Evolutionary conservation across 2,888 invertebrate genomes (phyloP).

Genomic region (Polymixis lichenea): DNA sequence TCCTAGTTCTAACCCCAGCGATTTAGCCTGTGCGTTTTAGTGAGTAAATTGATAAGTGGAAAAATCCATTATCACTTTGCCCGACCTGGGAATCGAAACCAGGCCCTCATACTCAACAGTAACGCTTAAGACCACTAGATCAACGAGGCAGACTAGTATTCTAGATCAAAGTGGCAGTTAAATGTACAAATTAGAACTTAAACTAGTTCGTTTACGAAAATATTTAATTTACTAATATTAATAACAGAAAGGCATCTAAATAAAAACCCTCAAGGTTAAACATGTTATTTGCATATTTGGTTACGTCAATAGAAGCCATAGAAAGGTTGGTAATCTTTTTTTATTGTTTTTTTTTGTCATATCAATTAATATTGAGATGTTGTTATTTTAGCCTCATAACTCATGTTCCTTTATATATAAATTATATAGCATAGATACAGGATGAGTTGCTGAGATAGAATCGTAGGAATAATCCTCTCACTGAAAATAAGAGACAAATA

Average conservation of each 20-base stretch:
- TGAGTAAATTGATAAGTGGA: no score
- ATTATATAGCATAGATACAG: background rate
- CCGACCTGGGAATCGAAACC: no score
- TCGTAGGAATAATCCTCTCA: background rate
- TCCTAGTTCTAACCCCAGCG: no score
- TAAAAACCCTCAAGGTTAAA: constrained; percentile 34
- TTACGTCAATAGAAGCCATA: constrained; percentile 29
- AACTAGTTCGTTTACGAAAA: constrained; percentile 8
- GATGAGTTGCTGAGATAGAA: background rate
- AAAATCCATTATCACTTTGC: no score
- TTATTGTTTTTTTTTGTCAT: background rate
- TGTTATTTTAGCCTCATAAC: constrained; percentile 1
- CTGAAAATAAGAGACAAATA: background rate
- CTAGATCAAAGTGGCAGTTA: background rate
- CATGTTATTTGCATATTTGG: constrained; percentile 15
- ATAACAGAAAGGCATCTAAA: constrained; percentile 20
- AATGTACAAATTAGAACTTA: background rate
- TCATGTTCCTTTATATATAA: background rate
- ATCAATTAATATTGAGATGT: constrained; percentile 41
- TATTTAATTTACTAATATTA: background rate
- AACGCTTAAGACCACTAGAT: no score
- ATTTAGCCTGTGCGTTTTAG: no score
- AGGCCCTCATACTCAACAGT: no score
- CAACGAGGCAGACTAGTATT: background rate
- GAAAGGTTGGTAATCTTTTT: constrained; percentile 19